phyloP scores from a whole-genome alignment of 2,888 invertebrate species.

The Agonopterix alstromeriana region DNA sequence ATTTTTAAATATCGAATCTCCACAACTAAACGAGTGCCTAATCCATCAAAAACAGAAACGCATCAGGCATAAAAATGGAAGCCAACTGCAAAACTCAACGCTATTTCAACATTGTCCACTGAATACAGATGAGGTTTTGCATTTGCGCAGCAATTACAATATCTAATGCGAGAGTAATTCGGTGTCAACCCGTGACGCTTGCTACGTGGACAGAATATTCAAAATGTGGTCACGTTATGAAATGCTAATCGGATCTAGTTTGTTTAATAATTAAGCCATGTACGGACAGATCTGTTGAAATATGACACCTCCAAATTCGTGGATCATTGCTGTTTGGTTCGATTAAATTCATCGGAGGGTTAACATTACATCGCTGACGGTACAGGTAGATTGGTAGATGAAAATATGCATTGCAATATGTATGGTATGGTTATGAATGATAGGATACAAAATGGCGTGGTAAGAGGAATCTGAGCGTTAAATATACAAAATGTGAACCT shows the following conservation, averaged over 20 bases:
- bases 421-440: no score
- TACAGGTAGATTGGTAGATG: no score
- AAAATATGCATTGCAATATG: no score
- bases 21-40: background rate
- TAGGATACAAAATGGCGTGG: no score
- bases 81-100: background rate
- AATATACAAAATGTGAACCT: no score
- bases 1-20: background rate
- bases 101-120: background rate
- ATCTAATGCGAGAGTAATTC: constrained; percentile 40
- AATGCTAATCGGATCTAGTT: constrained; percentile 25
- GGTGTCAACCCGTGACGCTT: constrained; percentile 17
- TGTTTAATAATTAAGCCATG: constrained; percentile 21
- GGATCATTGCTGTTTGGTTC: no score
- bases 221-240: constrained; percentile 10
- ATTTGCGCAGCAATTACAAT: constrained; percentile 42
- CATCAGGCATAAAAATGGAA: background rate
- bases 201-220: constrained; percentile 8
- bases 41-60: background rate
- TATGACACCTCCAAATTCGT: no score
- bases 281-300: no score
- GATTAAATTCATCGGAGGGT: no score
- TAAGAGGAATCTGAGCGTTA: no score
- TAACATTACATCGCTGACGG: no score
- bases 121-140: constrained; percentile 41